Evolutionary conservation across 2,797 vertebrate genomes (phyloP).

Genomic region (Diplodus puntazzo): DNA sequence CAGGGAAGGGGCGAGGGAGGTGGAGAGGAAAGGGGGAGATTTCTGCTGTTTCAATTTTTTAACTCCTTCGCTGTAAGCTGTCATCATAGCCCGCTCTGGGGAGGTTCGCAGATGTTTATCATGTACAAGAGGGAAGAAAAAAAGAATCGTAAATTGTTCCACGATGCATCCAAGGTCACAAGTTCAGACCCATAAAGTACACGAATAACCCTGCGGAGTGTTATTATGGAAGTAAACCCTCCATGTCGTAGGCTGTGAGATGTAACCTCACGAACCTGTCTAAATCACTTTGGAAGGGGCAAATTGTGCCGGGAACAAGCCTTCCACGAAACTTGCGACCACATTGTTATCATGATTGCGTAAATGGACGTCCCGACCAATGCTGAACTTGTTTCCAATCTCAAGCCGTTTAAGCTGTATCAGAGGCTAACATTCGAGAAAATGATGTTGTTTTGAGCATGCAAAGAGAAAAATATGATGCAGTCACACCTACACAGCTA

Average conservation of each 20-base stretch:
- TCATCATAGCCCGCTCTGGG: conserved; percentile 68
- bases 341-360: conserved; percentile 3
- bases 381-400: background rate
- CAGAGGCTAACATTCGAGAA: background rate
- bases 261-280: conserved; percentile 55
- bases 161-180: conserved; percentile 69
- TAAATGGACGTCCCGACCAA: background rate
- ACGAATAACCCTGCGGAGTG: conserved; percentile 57
- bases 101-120: conserved; percentile 77
- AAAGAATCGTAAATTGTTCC: conserved; percentile 69
- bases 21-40: conserved; percentile 51
- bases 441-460: conserved; percentile 9
- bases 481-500: conserved; percentile 24
- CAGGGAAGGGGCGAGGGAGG: conserved; percentile 43
- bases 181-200: conserved; percentile 73
- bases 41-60: conserved; percentile 59
- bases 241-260: conserved; percentile 25
- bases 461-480: conserved; percentile 18
- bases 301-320: conserved; percentile 10
- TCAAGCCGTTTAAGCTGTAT: background rate
- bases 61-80: conserved; percentile 61
- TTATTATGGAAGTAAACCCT: conserved; percentile 66
- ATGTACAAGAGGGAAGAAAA: conserved; percentile 54
- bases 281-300: conserved; percentile 39
- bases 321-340: background rate